Evolutionary conservation across 2,113 vertebrate genomes (phyloP).

Genomic region (Pao palembangensis): DNA sequence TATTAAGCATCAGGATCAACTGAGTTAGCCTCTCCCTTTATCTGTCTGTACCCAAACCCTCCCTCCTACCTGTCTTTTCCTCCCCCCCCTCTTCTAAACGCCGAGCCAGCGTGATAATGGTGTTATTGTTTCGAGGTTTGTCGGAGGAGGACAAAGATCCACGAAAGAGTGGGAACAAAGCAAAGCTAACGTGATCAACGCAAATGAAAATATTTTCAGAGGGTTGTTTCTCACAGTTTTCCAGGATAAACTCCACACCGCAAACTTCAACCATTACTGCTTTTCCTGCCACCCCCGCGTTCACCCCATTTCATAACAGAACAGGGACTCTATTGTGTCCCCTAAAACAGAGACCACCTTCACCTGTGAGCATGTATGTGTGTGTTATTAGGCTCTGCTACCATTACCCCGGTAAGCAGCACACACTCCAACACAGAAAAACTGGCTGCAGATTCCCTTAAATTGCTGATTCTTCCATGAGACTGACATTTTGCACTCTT

Average conservation of each 20-base stretch:
- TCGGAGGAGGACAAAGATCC: too few relatives aligned
- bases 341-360: constrained; percentile 39
- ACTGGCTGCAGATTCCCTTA: too few relatives aligned
- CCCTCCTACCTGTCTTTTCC: constrained; percentile 1
- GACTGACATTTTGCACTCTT: neutral
- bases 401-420: too few relatives aligned
- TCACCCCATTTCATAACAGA: constrained; percentile 19
- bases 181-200: too few relatives aligned
- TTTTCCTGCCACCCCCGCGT: constrained; percentile 2
- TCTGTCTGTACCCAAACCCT: neutral
- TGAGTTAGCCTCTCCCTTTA: neutral
- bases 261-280: neutral
- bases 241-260: constrained; percentile 11
- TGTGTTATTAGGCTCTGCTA: neutral
- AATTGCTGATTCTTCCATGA: neutral
- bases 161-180: too few relatives aligned
- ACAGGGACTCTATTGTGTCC: constrained; percentile 57
- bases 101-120: constrained; percentile 3
- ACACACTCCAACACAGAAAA: too few relatives aligned
- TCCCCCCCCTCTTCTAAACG: neutral
- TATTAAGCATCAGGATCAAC: neutral
- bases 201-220: neutral
- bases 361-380: constrained; percentile 3
- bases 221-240: constrained; percentile 3
- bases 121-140: constrained; percentile 9